Percentiles rank a stretch among this genome's conserved stretches.
These are phyloP conservation scores for Stegophylla sp. DNA, from an alignment of 2,888 invertebrate species.

Conservation along the genomic window DNA sequence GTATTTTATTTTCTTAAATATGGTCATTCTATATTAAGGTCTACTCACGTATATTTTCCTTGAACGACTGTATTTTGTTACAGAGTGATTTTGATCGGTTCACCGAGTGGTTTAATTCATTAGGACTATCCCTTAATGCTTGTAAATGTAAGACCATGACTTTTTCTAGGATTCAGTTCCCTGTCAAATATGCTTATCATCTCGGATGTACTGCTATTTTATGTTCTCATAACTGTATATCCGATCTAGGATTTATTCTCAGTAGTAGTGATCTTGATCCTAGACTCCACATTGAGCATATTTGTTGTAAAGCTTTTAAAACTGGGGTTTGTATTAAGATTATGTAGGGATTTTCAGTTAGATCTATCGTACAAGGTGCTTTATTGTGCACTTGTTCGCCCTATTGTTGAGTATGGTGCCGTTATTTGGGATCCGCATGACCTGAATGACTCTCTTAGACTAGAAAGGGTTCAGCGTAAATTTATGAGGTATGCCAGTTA, in stretches of 20 bases:
- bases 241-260: too few species aligned
- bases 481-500: too few species aligned
- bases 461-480: too few species aligned
- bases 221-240: not conserved
- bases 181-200: not conserved
- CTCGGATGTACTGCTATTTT: not conserved
- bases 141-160: not conserved
- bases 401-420: too few species aligned
- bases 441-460: too few species aligned
- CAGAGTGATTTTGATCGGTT: not conserved
- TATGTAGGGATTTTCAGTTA: too few species aligned
- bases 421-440: too few species aligned
- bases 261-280: not conserved
- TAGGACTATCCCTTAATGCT: too few species aligned
- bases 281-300: not conserved
- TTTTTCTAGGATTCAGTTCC: not conserved
- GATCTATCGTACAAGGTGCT: too few species aligned
- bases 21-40: not conserved
- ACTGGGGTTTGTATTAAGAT: too few species aligned
- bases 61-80: not conserved
- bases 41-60: not conserved
- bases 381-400: too few species aligned
- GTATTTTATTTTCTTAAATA: not conserved
- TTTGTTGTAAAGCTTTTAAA: not conserved
- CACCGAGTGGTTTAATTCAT: not conserved